Conservation (phyloP, 2,888 invertebrate genomes). For the Cordilura impudica region DNA sequence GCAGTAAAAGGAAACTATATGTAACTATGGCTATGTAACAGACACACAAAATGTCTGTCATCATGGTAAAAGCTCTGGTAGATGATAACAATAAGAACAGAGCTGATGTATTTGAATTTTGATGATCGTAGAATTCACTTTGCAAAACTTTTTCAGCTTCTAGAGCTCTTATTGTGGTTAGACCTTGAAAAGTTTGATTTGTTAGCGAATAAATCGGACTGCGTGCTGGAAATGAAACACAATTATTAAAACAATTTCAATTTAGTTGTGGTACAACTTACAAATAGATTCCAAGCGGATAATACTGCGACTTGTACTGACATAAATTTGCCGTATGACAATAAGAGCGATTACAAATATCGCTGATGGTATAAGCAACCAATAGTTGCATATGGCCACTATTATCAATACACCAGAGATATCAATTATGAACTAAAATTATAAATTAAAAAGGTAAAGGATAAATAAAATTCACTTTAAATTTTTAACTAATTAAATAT, state of each 20-base stretch:
- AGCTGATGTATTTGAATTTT: constrained; percentile 84
- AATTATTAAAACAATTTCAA: background rate
- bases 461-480: background rate
- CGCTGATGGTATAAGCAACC: constrained; percentile 81
- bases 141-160: constrained; percentile 82
- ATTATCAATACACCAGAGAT: constrained; percentile 80
- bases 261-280: constrained; percentile 62
- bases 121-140: constrained; percentile 81
- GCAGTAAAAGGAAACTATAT: constrained; percentile 87
- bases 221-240: constrained; percentile 79
- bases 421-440: constrained; percentile 72
- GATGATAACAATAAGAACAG: constrained; percentile 90
- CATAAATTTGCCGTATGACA: constrained; percentile 79
- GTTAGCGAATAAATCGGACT: constrained; percentile 89
- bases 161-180: constrained; percentile 87
- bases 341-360: constrained; percentile 81
- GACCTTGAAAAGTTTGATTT: constrained; percentile 85
- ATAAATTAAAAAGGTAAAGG: background rate
- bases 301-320: constrained; percentile 79
- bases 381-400: constrained; percentile 82
- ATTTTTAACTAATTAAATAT: too few species aligned
- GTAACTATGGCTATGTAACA: constrained; percentile 91
- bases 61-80: constrained; percentile 94
- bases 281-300: constrained; percentile 77
- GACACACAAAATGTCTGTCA: constrained; percentile 92